Conservation (phyloP, 2,113 vertebrate genomes). For the Poicephalus meyeri region DNA sequence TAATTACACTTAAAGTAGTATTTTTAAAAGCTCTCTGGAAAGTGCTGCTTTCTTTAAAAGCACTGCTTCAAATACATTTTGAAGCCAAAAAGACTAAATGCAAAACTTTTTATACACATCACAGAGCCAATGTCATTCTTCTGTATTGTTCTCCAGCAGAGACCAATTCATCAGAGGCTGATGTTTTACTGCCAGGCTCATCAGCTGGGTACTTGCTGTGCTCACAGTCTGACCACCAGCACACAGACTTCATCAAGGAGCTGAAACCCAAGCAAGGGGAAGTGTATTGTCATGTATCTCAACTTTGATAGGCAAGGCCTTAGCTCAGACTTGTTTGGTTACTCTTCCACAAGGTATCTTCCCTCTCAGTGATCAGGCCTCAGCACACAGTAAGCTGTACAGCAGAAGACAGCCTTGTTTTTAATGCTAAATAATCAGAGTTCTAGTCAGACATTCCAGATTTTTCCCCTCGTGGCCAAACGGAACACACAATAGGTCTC, state of each 20-base stretch:
- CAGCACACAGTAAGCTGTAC: background rate
- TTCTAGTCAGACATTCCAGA: constrained; percentile 11
- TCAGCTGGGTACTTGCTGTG: background rate
- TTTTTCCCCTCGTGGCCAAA: background rate
- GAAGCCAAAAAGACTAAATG: background rate
- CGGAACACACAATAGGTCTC: constrained; percentile 8
- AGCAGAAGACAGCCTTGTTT: constrained; percentile 12
- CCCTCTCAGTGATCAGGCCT: background rate
- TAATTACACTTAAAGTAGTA: background rate
- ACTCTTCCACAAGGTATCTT: background rate
- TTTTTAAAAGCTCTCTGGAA: constrained; percentile 4
- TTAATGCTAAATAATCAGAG: background rate
- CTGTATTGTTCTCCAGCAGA: background rate
- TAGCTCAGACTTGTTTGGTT: background rate
- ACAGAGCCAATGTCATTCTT: background rate
- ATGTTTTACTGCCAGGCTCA: background rate
- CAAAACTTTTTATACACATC: background rate
- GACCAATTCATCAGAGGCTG: background rate
- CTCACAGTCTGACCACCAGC: background rate
- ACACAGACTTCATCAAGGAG: background rate
- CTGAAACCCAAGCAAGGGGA: background rate
- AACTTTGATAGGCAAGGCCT: background rate
- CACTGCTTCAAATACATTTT: background rate
- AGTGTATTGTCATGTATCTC: background rate
- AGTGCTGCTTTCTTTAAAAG: background rate